Evolutionary conservation across 2,888 invertebrate genomes (phyloP), one percentile per base, ranked within the genome.

Genomic region (Lissonota sp.): DNA sequence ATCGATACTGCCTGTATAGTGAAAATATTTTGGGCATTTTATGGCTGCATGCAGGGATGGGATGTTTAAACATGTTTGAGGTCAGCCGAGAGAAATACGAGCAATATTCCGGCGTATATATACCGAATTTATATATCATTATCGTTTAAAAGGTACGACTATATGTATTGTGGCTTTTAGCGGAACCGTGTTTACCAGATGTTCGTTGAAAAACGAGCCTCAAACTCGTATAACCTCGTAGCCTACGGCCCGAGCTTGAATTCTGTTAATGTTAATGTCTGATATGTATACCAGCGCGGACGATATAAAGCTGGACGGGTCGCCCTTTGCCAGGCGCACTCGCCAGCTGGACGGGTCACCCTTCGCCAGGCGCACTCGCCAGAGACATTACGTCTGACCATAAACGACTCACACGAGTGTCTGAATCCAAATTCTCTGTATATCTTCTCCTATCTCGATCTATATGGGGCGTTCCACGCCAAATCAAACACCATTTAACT

Each of bases 181-280:
- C 64, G 73, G 16, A 26, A 51, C 10, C 46, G 26, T 49, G 58
- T 57, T 73, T 64, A 37, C 55, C 44, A 16, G 55, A 14, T n/a
- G n/a, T 26, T 57, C 63, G 39, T 39, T 46, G 44, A 39, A 49
- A 66, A 26, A 26, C 26, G 12, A 49, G 14, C 57, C 39, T 64
- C 53, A 12, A 6, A 1, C 3, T 10, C 63, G 40, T 63, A 37
- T 12, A 10, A 12, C 14, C 39, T 5, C 51, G 39, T 37, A 10
- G 42, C 8, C 49, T 39, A 63, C 60, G 12, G 51, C 42, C 44
- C 37, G 53, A 53, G 69, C 67, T 69, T 76, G 62, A 76, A 76
- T 69, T 76, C 75, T 55, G 69, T 75, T 62, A 67, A 67, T 67
- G 75, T 76, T 67, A 69, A 76, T 69, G 53, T 44, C 53, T 39